Evolutionary conservation across 1,140 invertebrate genomes (phyloP), one percentile per base, ranked within the genome.

Genomic region (Trichogramma pretiosum): DNA sequence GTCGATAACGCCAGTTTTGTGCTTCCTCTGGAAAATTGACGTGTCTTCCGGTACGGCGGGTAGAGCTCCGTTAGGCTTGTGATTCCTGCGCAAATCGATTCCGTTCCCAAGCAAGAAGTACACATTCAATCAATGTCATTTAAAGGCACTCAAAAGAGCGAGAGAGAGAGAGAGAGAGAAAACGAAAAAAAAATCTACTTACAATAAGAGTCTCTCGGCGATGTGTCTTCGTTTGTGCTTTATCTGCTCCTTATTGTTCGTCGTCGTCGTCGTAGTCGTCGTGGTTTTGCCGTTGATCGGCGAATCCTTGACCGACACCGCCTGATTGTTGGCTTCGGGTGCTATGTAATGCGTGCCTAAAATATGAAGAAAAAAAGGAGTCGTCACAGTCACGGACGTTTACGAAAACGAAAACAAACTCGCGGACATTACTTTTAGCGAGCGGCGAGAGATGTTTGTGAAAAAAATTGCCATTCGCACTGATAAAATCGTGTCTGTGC

Each of bases 1-100:
- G 70, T 97, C 93, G 50, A 97, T 85, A 0, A 79, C 85, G 19
- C 89, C 88, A 60, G 79, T 74, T 41, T 79, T 76, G 71, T 82
- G 78, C 36, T 76, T 75, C 37, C 63, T 63, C 38, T 73, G 67
- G 62, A 92, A 92, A 39, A 84, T 70, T 21, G 79, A 81, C 64
- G 87, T 77, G 21, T 66, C 64, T 56, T 72, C 68, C 3, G 65
- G 62, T 33, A 63, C 50, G 9, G 53, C 48, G 11, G 56, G 4
- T 36, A 70, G 59, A n/a, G n/a, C n/a, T 14, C 59, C 64, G 7
- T 65, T 67, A 39, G 58, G 56, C 26, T 62, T 68, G 11, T 65
- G 40, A 9, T 47, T 42, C 34, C 50, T 52, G 10, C 16, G n/a
- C n/a, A n/a, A n/a, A n/a, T n/a, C n/a, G n/a, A n/a, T n/a, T n/a